Evolutionary conservation across 2,888 invertebrate species (phyloP), one percentile per base, ranked within the genome.

Genomic region (Oxycera nigricornis): DNA sequence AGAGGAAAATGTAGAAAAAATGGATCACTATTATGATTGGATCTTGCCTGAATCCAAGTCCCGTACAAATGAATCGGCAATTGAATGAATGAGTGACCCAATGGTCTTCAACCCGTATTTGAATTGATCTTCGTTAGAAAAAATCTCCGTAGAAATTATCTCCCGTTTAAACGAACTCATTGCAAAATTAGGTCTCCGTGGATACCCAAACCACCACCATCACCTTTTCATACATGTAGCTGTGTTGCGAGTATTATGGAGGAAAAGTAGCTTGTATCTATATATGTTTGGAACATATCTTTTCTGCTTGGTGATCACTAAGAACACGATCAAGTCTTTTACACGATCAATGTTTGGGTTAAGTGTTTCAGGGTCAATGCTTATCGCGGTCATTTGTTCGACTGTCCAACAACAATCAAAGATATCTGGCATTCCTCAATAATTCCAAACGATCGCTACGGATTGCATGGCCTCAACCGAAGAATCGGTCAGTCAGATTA

Each of bases 321-420:
- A 39, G 22, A 41, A 24, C 26, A 4, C 26, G 22, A n/a, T n/a
- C n/a, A n/a, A n/a, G n/a, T n/a, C 4, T 4, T 14, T 14, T 50
- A 17, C 17, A 50, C 17, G 50, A 14, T 50, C 4, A 50, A 50
- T 50, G 59, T 14, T 59, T 2, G 41, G 65, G 65, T 65, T 41
- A 41, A 65, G 20, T 41, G 22, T 65, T 65, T 65, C 65, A 65
- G 65, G 65, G 65, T 65, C 65, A 65, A 41, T 20, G 24, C 55
- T 55, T 55, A 55, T 55, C 55, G 55, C 20, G 24, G 20, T 24
- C 24, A 55, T 55, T 55, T 55, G 11, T 22, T 55, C 14, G 24
- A 20, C 14, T 55, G 55, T 55, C 55, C 46, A 46, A 17, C n/a
- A n/a, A n/a, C n/a, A n/a, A n/a, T n/a, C n/a, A n/a, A n/a, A n/a